phyloP scores from a whole-genome alignment of 2,888 invertebrate species.

The Caenorhabditis parvicauda region DNA sequence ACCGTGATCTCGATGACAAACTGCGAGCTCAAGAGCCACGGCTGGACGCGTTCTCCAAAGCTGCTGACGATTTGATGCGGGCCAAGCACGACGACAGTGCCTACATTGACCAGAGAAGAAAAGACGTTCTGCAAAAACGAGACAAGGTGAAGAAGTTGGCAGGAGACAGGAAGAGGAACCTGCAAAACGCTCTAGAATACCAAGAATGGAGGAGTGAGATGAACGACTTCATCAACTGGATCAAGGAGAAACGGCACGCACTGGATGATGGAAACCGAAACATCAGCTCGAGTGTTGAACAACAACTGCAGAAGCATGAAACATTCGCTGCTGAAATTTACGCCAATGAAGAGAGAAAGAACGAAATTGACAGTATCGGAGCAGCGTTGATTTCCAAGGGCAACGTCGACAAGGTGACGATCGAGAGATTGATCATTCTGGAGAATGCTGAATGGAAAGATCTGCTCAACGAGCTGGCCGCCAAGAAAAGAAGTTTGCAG shows the following conservation, averaged over 20 bases:
- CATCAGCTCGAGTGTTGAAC: conserved; percentile 68
- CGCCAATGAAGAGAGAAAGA: conserved; percentile 65
- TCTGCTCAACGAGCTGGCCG: conserved; percentile 73
- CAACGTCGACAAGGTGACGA: conserved; percentile 72
- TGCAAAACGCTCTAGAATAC: conserved; percentile 82
- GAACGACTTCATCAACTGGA: conserved; percentile 80
- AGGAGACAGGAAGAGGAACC: conserved; percentile 73
- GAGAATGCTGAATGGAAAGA: conserved; percentile 79
- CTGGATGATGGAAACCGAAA: conserved; percentile 41
- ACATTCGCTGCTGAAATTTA: conserved; percentile 67
- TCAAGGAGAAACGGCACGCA: conserved; percentile 84
- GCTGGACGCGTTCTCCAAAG: conserved; percentile 77
- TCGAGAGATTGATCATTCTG: conserved; percentile 72
- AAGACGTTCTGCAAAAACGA: conserved; percentile 71
- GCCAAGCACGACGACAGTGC: conserved; percentile 69
- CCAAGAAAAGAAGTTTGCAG: conserved; percentile 60
- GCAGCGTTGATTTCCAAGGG: conserved; percentile 75
- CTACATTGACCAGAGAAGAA: conserved; percentile 65
- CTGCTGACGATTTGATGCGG: conserved; percentile 78
- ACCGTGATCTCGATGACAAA: conserved; percentile 88
- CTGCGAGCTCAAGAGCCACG: conserved; percentile 89
- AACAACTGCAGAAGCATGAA: conserved; percentile 66
- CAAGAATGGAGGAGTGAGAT: conserved; percentile 90
- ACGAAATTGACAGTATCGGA: conserved; percentile 65
- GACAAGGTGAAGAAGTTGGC: conserved; percentile 68